Evolutionary conservation across 2,797 vertebrate species (phyloP).

Genomic region (Dendrocincla fuliginosa): DNA sequence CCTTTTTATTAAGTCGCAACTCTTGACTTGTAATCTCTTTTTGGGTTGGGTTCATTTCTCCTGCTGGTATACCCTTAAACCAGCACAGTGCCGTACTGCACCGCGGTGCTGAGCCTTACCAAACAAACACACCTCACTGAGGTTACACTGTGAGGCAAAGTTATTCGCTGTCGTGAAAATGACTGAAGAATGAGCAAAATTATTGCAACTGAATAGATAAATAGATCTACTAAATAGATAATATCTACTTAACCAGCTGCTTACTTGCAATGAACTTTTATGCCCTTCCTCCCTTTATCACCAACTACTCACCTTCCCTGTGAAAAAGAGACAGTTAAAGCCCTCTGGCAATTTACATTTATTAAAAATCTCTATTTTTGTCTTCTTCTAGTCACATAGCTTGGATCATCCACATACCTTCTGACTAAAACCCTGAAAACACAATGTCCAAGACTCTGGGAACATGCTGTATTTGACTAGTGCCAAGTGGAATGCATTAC

Average conservation of each 20-base stretch:
- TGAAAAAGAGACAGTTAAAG: slow-evolving; percentile 33
- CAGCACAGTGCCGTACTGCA: too few relatives aligned
- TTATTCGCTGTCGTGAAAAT: not conserved
- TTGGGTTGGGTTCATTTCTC: too few relatives aligned
- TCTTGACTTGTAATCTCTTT: too few relatives aligned
- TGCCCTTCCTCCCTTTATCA: not conserved
- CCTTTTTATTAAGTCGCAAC: too few relatives aligned
- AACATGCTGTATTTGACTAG: slow-evolving; percentile 41
- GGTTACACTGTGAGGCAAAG: not conserved
- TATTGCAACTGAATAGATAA: not conserved
- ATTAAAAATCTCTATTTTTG: slow-evolving; percentile 57
- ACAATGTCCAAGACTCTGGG: slow-evolving; percentile 34
- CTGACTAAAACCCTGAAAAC: slow-evolving; percentile 58
- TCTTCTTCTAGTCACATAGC: slow-evolving; percentile 31
- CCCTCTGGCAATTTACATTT: slow-evolving; percentile 33
- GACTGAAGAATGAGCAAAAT: not conserved
- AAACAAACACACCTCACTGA: rapidly evolving
- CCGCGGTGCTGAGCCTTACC: not conserved
- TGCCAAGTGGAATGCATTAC: slow-evolving; percentile 37
- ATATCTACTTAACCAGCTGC: not conserved
- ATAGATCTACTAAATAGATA: not conserved
- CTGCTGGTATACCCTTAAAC: too few relatives aligned
- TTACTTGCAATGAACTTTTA: not conserved
- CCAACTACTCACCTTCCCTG: not conserved
- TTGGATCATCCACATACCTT: slow-evolving; percentile 50